Base-by-base conservation (phyloP, 2,888 invertebrate species). In the Hybos culiciformis region DNA sequence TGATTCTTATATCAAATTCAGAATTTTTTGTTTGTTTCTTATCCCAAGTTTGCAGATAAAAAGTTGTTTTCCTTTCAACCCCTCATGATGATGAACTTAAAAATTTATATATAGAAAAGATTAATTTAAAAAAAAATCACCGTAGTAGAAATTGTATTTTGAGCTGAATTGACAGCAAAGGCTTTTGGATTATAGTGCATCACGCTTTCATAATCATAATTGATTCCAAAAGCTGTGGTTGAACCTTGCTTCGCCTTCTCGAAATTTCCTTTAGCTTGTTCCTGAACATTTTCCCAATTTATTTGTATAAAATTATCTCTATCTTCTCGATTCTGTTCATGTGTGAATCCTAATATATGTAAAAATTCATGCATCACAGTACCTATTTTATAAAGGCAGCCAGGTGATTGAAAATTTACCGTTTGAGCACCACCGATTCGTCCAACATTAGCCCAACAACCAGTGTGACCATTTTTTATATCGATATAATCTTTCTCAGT, bases 391-490 rank as follows among this genome's bases (percentile, higher is more conserved):
- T 80, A 69, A 43, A 76, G 73, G 34, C 52, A 52, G 31, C 57
- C 80, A 77, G n/a, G 69, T 23, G 41, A 48, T 36, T 50, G 50
- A 2, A 50, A 38, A 32, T 51, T 51, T 7, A 51, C 44, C 20
- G 44, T 41, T 37, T 54, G 53, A n/a, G 39, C 40, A 8, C 52
- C 53, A 19, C 3, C 21, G 55, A 80, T 80, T 21, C 72, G 69
- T 1, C 83, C 83, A 1, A 83, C 79, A 48, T 75, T 77, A 12
- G 81, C 81, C 82, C 82, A 83, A 55, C 83, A 83, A 1, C 83
- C 83, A 0, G 77, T 75, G 41, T 70, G 72, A 9, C 70, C 66
- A 47, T 72, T 77, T 41, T 72, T 72, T 39, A 83, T 75, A 5
- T 70, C 63, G 38, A 83, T 63, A 57, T 79, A 83, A 58, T 82